Evolutionary conservation across 2,113 vertebrate genomes (phyloP), one percentile per base, ranked within the genome.

Genomic region (Rana temporaria): DNA sequence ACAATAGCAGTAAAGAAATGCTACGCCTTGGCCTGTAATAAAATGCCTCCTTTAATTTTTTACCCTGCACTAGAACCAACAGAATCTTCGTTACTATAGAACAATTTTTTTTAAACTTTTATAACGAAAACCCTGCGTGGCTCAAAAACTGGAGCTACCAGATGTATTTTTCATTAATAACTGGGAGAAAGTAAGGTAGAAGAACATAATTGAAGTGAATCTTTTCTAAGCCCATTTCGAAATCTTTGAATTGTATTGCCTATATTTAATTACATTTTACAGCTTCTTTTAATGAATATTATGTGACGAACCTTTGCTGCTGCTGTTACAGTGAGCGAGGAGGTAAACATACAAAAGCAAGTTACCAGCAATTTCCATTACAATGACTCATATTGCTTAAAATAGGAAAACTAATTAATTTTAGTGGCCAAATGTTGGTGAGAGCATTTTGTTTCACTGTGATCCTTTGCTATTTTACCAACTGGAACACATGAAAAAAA

Each of bases 401-500:
- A 48, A 78, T 65, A 78, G 76, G 59, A 78, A 56, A 65, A 63
- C 15, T 12, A 17, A 65, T 78, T 77, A 11, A 53, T 48, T 64
- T 20, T 64, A 65, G 34, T 53, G n/a, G 30, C 38, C 34, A 52
- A 65, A 77, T 53, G 71, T 74, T 74, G 59, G 59, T 38, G 38
- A 30, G 20, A 17, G 60, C 15, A 60, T 65, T 48, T 52, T 78
- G 72, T 78, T 78, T 53, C 76, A 66, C 24, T 56, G 19, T 34
- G 19, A 78, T 78, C 63, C 52, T 9, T 66, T 66, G 63, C 62
- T 53, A 78, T 56, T 66, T 66, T 67, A 66, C 48, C 76, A 78
- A 78, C 76, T 78, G 76, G 16, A 78, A 67, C 63, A 67, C 76
- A 78, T 67, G 52, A 78, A 78, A 62, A 19, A 75, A 78, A 78